Percentiles rank a stretch among this genome's conserved stretches.
phyloP scores from a whole-genome alignment of 2,113 vertebrate genomes.

The Pterocles burchelli region DNA sequence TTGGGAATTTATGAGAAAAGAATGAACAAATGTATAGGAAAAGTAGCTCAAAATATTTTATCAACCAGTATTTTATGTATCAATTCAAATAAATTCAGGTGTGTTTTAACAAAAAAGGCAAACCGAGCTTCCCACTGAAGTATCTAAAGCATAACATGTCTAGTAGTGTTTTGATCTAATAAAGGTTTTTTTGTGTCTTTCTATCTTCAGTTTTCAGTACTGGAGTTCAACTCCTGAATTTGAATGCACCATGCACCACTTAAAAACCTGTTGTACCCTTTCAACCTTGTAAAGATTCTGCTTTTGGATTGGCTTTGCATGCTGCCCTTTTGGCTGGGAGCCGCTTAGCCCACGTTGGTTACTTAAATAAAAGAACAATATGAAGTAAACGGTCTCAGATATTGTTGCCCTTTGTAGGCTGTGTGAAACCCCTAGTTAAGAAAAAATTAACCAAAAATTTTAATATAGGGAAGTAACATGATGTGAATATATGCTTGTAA shows the following conservation, averaged over 20 bases:
- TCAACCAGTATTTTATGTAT: neutral
- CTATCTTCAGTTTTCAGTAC: neutral
- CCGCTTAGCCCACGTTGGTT: neutral
- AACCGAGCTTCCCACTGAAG: neutral
- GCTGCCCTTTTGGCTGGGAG: neutral
- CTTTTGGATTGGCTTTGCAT: neutral
- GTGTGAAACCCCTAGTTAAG: neutral
- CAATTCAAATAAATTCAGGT: neutral
- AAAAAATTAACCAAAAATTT: neutral
- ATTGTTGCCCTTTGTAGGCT: neutral
- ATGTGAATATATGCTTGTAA: neutral
- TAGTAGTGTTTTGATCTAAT: neutral
- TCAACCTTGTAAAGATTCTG: neutral
- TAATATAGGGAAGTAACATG: neutral
- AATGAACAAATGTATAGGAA: neutral
- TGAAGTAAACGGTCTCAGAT: neutral
- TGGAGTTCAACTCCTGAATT: neutral
- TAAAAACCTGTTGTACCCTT: neutral
- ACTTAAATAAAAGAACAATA: neutral
- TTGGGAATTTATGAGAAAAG: neutral
- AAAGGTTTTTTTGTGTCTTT: neutral
- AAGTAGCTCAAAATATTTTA: neutral
- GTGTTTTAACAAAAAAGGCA: neutral
- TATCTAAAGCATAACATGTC: neutral
- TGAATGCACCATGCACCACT: neutral